Conservation (phyloP, 53 echinoderm and acorn worm genomes). For the Zoroaster sp. region DNA sequence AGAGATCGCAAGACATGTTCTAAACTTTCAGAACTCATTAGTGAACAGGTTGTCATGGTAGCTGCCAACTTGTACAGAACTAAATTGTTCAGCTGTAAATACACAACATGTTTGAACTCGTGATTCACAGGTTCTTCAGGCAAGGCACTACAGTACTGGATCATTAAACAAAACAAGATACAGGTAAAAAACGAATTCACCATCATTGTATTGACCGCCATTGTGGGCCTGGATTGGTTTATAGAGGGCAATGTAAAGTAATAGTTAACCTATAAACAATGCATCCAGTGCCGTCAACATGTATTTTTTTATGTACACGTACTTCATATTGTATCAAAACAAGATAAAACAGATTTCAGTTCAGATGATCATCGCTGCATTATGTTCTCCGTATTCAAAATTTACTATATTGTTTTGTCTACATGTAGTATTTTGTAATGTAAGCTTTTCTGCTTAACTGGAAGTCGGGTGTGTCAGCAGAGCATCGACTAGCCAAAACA, state of each 20-base stretch:
- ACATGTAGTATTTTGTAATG: neutral
- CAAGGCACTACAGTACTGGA: neutral
- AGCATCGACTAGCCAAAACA: neutral
- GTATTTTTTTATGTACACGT: neutral
- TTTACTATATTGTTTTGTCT: neutral
- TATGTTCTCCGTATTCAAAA: neutral
- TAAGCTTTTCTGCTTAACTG: neutral
- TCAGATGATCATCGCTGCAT: neutral
- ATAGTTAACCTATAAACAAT: neutral
- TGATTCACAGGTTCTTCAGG: neutral
- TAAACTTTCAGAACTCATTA: neutral
- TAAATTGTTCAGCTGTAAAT: conserved; percentile 14
- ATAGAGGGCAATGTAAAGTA: neutral
- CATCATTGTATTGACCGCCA: too few species aligned
- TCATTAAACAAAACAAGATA: neutral
- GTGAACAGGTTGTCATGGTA: neutral
- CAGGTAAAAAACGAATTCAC: too few species aligned
- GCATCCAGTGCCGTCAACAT: neutral
- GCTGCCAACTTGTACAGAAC: conserved; percentile 6
- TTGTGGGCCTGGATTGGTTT: neutral
- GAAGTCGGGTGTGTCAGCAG: neutral
- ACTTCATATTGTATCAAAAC: neutral
- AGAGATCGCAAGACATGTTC: neutral
- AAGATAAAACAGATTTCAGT: neutral
- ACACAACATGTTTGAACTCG: conserved; percentile 6